These are phyloP conservation scores for Pseudochaenichthys georgianus DNA, from an alignment of 2,797 vertebrate species.

Conservation along the genomic window DNA sequence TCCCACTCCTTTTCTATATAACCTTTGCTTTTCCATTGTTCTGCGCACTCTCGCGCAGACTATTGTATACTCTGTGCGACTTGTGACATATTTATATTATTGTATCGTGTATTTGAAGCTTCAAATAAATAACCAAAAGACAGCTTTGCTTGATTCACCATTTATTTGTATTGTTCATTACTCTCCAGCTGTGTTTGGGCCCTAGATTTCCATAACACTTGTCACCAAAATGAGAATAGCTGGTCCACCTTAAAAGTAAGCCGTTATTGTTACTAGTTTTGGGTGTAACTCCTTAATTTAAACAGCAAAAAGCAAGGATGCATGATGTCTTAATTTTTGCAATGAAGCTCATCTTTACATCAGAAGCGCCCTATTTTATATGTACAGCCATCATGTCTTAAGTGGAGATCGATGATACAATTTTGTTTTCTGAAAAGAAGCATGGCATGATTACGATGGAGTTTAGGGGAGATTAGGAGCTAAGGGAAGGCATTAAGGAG, in stretches of 20 bases:
- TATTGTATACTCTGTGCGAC: too few species aligned
- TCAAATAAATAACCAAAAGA: too few species aligned
- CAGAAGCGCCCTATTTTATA: conserved; percentile 53
- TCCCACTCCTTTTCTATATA: too few species aligned
- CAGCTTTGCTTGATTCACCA: too few species aligned
- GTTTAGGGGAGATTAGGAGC: conserved; percentile 31
- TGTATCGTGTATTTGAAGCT: too few species aligned
- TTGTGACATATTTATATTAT: too few species aligned
- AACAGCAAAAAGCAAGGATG: background rate
- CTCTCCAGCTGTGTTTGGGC: too few species aligned
- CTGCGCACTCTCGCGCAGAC: too few species aligned
- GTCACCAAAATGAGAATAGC: conserved; percentile 1
- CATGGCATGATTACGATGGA: conserved; percentile 37
- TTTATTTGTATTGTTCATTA: too few species aligned
- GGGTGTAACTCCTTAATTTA: background rate
- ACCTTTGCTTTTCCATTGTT: too few species aligned
- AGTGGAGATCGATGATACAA: conserved; percentile 58
- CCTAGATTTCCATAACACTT: too few species aligned
- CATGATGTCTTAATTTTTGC: conserved; percentile 17
- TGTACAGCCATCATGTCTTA: conserved; percentile 53
- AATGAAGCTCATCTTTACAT: conserved; percentile 61
- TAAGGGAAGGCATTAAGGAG: conserved; percentile 30
- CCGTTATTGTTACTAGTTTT: background rate
- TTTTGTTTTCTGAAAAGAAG: conserved; percentile 31
- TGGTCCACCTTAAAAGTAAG: background rate